phyloP scores from a whole-genome alignment of 2,888 invertebrate species.

The Ophion ellenae region DNA sequence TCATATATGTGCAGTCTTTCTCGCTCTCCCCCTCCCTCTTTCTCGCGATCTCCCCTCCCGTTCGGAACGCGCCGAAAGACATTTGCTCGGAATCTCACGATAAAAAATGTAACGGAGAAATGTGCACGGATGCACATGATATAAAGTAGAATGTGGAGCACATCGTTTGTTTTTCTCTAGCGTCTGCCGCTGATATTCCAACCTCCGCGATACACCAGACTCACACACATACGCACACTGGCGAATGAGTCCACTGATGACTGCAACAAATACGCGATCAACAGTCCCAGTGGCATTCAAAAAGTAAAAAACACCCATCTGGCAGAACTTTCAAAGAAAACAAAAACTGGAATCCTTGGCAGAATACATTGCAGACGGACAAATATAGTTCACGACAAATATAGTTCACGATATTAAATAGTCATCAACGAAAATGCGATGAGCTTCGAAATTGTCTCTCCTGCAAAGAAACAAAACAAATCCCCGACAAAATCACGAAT shows the following conservation, averaged over 20 bases:
- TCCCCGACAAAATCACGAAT: too few species aligned
- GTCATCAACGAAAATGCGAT: too few species aligned
- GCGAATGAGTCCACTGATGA: background rate
- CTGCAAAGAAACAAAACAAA: too few species aligned
- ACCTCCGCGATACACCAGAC: conserved; percentile 36
- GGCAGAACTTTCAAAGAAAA: background rate
- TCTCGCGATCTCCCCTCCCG: background rate
- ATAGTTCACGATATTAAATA: too few species aligned
- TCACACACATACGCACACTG: background rate
- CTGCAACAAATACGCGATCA: conserved; percentile 9
- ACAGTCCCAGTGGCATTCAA: conserved; percentile 4
- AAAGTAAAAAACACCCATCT: background rate
- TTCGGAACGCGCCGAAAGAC: conserved; percentile 35
- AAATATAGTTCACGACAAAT: background rate
- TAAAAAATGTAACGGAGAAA: conserved; percentile 64
- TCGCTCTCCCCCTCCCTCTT: background rate
- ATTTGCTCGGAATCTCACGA: conserved; percentile 66
- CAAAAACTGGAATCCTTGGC: background rate
- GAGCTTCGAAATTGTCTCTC: too few species aligned
- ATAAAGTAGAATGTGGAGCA: conserved; percentile 59
- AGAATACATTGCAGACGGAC: background rate
- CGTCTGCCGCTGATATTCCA: conserved; percentile 20
- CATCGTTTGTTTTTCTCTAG: conserved; percentile 41
- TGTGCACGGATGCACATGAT: conserved; percentile 41
- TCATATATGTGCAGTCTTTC: background rate